Base-by-base conservation (phyloP, 2,797 vertebrate species). In the Petrocephalus sullivani region DNA sequence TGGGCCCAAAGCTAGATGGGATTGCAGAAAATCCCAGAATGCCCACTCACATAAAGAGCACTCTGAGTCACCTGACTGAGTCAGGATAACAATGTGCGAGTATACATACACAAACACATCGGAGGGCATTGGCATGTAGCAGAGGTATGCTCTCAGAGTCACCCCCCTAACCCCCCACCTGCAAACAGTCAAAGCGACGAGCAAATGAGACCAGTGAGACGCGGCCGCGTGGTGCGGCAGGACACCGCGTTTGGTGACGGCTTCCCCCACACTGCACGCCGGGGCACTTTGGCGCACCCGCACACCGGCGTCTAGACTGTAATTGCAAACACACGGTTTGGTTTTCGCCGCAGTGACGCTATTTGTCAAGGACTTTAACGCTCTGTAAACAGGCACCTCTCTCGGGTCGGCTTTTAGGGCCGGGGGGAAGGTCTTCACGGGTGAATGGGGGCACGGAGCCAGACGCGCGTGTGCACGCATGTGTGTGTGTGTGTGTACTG, bases 281-380 rank as follows among this genome's bases (percentile, higher is more conserved):
- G 2, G 12, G 19, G 71, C 6, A 14, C 71, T 8, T 19, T 14
- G 28, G 5, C 37, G 16, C 16, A 41, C 19, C 71, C 33, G 9
- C 71, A 46, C 37, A 9, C 41, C 41, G 19, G 2, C 16, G 41
- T 78, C 71, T 83, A 83, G 81, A 83, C 46, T 28, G 9, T 83
- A 83, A 83, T 28, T 54, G 19, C 46, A 83, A 83, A 53, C 12
- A 83, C 81, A 21, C 4, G 23, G 81, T 21, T 53, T 83, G 12
- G 81, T 53, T 53, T 83, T 51, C 2, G n/a, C 49, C 41, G 49
- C 49, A 53, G 41, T 46, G n/a, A 51, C 21, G 16, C 19, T 46
- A 83, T 23, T 83, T 83, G 46, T 83, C 81, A 83, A 53, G 21
- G n/a, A n/a, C 81, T 83, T 83, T 83, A 83, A 78, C 6, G 37